These are phyloP conservation scores for Salarias fasciatus DNA, from an alignment of 2,797 vertebrate species.

Conservation along the genomic window DNA sequence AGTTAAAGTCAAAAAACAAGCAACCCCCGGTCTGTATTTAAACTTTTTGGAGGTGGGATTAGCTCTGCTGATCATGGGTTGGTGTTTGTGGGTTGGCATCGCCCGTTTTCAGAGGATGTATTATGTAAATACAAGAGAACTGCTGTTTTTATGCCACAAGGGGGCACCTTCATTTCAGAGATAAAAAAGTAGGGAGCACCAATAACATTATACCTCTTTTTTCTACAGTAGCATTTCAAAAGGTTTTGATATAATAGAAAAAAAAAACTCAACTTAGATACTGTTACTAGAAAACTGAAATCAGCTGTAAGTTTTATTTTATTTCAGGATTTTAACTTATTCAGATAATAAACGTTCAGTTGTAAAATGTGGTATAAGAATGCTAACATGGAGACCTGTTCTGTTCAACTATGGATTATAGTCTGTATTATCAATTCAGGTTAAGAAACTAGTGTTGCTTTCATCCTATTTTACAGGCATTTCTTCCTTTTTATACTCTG, in stretches of 20 bases:
- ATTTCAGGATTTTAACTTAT: constrained; percentile 80
- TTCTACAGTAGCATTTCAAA: constrained; percentile 84
- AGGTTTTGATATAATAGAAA: constrained; percentile 78
- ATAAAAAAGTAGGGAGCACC: constrained; percentile 73
- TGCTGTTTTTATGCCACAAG: constrained; percentile 84
- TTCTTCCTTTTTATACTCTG: constrained; percentile 81
- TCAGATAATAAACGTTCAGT: constrained; percentile 66
- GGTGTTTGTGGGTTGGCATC: constrained; percentile 64
- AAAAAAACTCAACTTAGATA: constrained; percentile 78
- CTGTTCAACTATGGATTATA: constrained; percentile 65
- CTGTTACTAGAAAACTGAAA: constrained; percentile 71
- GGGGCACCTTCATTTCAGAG: constrained; percentile 80
- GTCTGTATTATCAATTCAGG: constrained; percentile 77
- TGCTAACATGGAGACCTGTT: constrained; percentile 72
- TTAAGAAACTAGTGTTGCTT: constrained; percentile 79
- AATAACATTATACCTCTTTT: constrained; percentile 86
- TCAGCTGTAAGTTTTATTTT: constrained; percentile 75
- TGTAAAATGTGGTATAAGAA: constrained; percentile 73
- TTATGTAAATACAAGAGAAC: constrained; percentile 78
- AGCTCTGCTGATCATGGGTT: constrained; percentile 51
- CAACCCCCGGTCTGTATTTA: constrained; percentile 32
- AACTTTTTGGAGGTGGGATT: constrained; percentile 41
- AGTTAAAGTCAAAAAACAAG: constrained; percentile 35
- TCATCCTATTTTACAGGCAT: constrained; percentile 76
- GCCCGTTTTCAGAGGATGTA: constrained; percentile 70